Conservation (phyloP, 2,113 vertebrate species). For the Saguinus midas region DNA sequence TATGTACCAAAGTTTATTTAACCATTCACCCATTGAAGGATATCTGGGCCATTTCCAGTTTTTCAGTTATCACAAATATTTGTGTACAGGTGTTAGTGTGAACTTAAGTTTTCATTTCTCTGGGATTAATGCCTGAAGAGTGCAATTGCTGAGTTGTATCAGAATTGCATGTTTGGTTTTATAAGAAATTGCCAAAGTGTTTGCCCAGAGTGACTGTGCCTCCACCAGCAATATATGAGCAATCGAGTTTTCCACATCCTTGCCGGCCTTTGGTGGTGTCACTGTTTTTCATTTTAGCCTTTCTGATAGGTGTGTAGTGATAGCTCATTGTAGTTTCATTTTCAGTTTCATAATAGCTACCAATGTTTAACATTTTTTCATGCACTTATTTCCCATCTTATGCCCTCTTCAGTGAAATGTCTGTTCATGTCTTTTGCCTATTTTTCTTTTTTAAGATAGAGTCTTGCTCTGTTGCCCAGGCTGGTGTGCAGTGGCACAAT, state of each 20-base stretch:
- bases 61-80: neutral
- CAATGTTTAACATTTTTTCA: constrained; percentile 18
- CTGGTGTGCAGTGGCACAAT: too few relatives aligned
- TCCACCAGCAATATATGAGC: neutral
- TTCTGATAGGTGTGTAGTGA: neutral
- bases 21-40: neutral
- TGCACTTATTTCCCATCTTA: neutral
- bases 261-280: neutral
- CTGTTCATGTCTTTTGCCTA: neutral
- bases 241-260: neutral
- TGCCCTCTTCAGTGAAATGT: neutral
- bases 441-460: neutral
- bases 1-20: neutral
- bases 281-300: neutral
- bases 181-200: neutral
- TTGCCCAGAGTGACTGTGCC: neutral
- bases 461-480: too few relatives aligned
- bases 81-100: neutral
- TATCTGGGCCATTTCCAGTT: neutral
- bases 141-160: neutral
- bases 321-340: neutral
- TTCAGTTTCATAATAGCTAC: neutral
- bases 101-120: neutral
- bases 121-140: neutral
- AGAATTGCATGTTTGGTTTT: neutral